Evolutionary conservation across 2,888 invertebrate species (phyloP).

Genomic region (Pollenia amentaria): DNA sequence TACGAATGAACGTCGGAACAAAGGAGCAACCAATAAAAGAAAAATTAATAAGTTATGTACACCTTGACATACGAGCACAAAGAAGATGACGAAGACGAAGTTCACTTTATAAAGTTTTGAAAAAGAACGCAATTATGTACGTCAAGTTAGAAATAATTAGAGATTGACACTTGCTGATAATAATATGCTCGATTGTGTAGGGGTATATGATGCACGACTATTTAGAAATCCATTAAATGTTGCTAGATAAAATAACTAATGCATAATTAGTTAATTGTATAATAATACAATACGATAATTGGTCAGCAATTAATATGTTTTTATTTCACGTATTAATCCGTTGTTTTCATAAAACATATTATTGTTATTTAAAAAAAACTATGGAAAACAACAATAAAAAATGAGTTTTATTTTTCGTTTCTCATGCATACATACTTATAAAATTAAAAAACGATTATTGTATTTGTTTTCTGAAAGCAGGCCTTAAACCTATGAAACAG

Average conservation of each 20-base stretch:
- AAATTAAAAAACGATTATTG: background rate
- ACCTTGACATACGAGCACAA: slow-evolving; percentile 68
- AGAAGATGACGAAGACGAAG: slow-evolving; percentile 42
- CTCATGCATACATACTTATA: no score
- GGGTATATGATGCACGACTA: slow-evolving; percentile 10
- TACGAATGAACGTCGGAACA: slow-evolving; percentile 25
- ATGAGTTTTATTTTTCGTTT: no score
- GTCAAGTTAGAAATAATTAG: slow-evolving; percentile 1
- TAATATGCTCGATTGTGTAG: background rate
- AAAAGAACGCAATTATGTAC: background rate
- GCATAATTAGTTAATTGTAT: slow-evolving; percentile 30
- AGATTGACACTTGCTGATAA: slow-evolving; percentile 53
- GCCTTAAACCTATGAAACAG: background rate
- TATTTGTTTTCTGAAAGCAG: no score
- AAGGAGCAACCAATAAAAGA: slow-evolving; percentile 31
- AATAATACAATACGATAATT: slow-evolving; percentile 29
- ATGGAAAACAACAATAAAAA: no score
- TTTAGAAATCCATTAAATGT: slow-evolving; percentile 13
- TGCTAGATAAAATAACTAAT: slow-evolving; percentile 13
- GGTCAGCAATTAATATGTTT: background rate
- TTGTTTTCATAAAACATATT: no score
- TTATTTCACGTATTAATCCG: no score
- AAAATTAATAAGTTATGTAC: slow-evolving; percentile 61
- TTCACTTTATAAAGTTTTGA: background rate
- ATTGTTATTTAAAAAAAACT: no score